phyloP scores from a whole-genome alignment of 1,140 invertebrate species.

The Drosophila biarmipes region DNA sequence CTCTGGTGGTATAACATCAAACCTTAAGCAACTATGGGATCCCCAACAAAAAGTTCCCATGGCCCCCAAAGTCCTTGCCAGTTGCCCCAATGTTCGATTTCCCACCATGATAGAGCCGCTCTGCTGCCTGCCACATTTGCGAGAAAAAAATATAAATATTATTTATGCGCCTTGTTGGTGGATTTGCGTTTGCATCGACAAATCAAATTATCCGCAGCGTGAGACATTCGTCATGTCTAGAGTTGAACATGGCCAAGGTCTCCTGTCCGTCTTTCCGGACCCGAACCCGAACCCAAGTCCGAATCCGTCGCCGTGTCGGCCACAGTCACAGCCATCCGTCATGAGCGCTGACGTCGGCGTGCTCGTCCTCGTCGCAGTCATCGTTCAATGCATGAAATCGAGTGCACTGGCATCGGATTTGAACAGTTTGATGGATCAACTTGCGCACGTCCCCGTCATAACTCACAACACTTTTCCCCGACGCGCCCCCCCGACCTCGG shows the following conservation, averaged over 20 bases:
- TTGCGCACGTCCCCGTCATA: slow-evolving; percentile 78
- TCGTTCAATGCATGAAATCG: slow-evolving; percentile 64
- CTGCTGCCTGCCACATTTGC: slow-evolving; percentile 7
- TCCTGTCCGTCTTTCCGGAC: slow-evolving; percentile 8
- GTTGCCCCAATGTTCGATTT: slow-evolving; percentile 27
- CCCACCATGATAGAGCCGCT: slow-evolving; percentile 38
- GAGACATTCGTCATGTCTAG: slow-evolving; percentile 70
- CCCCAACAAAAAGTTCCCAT: slow-evolving; percentile 14
- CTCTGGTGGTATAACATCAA: background rate
- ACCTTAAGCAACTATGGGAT: background rate
- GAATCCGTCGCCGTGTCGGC: slow-evolving; percentile 49
- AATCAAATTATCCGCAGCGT: slow-evolving; percentile 67
- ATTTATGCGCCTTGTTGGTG: slow-evolving; percentile 28
- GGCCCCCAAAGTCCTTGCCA: slow-evolving; percentile 18
- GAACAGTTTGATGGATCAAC: slow-evolving; percentile 82
- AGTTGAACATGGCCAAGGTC: slow-evolving; percentile 28
- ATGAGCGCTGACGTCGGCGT: slow-evolving; percentile 65
- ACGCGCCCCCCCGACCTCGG: slow-evolving; percentile 8
- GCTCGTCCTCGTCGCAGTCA: slow-evolving; percentile 61
- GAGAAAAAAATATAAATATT: slow-evolving; percentile 22
- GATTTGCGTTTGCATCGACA: slow-evolving; percentile 70
- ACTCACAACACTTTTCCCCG: slow-evolving; percentile 72
- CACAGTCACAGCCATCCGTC: slow-evolving; percentile 78
- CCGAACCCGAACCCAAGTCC: too few relatives aligned
- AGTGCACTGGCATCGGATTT: slow-evolving; percentile 74